phyloP scores from a whole-genome alignment of 2,113 vertebrate species.

The Delphinapterus leucas region DNA sequence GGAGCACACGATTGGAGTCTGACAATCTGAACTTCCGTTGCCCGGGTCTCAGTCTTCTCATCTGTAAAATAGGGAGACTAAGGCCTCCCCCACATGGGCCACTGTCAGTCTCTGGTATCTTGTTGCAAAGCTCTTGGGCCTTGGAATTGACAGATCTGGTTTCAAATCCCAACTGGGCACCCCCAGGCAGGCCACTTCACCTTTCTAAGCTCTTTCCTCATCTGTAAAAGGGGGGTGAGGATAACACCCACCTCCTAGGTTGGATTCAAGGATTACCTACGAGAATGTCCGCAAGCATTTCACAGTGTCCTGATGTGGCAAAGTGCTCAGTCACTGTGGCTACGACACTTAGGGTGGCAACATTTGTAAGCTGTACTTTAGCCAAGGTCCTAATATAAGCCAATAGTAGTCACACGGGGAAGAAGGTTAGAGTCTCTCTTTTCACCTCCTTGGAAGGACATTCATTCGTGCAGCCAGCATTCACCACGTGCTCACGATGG shows the following conservation, averaged over 20 bases:
- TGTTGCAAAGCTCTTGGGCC: background rate
- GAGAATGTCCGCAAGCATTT: background rate
- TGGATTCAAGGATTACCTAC: background rate
- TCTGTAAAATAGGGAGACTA: background rate
- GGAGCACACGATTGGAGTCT: accelerated
- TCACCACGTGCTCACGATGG: background rate
- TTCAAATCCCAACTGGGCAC: background rate
- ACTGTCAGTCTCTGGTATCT: background rate
- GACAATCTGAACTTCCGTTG: background rate
- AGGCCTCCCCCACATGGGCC: no score
- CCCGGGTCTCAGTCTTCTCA: background rate
- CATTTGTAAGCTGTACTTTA: background rate
- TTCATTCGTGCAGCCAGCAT: background rate
- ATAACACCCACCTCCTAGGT: background rate
- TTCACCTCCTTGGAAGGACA: background rate
- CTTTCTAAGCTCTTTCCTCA: background rate
- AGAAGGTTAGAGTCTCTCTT: background rate
- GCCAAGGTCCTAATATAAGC: background rate
- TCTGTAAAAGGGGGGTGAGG: background rate
- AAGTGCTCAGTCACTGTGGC: background rate
- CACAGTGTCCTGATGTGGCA: background rate
- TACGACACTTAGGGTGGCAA: accelerated
- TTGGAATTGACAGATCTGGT: background rate
- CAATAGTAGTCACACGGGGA: background rate
- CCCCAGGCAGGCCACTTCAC: no score